Evolutionary conservation across 2,797 vertebrate species (phyloP).

Genomic region (Pseudocheirus occidentalis): DNA sequence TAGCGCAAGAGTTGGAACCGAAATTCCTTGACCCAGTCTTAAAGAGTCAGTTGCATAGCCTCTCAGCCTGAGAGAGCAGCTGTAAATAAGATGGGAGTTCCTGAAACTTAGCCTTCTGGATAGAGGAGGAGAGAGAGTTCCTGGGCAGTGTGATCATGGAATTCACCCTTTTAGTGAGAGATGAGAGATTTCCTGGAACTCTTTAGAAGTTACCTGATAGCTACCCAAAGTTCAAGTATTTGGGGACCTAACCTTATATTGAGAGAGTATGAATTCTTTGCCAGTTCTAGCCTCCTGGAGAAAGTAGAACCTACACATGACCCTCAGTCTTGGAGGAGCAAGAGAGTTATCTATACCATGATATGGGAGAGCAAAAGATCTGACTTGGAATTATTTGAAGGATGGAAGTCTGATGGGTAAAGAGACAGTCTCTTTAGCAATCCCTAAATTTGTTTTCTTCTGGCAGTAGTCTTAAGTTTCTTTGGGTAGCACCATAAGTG

Average conservation of each 20-base stretch:
- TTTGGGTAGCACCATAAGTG: background rate
- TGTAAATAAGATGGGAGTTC: background rate
- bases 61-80: background rate
- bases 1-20: background rate
- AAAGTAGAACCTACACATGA: background rate
- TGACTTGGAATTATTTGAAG: background rate
- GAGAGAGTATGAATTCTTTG: background rate
- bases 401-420: background rate
- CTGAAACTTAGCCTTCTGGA: background rate
- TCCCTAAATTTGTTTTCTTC: background rate
- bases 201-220: background rate
- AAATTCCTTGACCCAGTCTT: background rate
- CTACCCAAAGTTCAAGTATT: background rate
- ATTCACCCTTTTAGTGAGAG: background rate
- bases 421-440: background rate
- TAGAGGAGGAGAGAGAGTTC: background rate
- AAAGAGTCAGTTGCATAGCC: background rate
- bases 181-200: background rate
- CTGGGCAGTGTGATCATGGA: background rate
- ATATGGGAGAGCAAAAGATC: background rate
- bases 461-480: background rate
- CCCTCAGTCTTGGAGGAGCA: background rate
- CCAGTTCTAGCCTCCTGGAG: background rate
- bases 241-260: background rate
- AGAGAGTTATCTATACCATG: background rate